phyloP scores from a whole-genome alignment of 2,888 invertebrate genomes.

The Nephrocerus scutellatus region DNA sequence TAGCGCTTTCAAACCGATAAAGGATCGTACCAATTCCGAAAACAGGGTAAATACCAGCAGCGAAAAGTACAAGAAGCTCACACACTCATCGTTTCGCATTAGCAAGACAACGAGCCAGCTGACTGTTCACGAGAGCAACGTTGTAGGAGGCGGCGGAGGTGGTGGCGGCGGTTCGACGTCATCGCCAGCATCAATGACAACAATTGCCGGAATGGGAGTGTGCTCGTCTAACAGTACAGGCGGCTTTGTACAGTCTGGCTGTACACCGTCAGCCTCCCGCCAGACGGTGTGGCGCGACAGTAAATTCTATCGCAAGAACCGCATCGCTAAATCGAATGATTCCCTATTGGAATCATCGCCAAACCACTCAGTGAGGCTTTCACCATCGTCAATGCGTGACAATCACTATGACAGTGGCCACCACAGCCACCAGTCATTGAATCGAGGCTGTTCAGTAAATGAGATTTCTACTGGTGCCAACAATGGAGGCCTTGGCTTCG shows the following conservation, averaged over 20 bases:
- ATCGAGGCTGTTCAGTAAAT: conserved; percentile 34
- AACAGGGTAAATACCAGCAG: conserved; percentile 44
- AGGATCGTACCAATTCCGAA: conserved; percentile 44
- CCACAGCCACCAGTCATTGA: conserved; percentile 32
- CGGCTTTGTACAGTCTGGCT: too few relatives aligned
- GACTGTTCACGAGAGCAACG: conserved; percentile 24
- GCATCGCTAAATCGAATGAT: conserved; percentile 47
- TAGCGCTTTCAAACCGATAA: conserved; percentile 45
- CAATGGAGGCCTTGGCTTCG: conserved; percentile 17
- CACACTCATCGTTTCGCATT: conserved; percentile 45
- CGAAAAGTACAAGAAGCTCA: conserved; percentile 46
- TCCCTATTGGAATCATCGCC: conserved; percentile 44
- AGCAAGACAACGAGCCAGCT: conserved; percentile 39
- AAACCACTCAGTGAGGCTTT: conserved; percentile 36
- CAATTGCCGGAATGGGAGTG: too few relatives aligned
- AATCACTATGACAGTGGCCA: conserved; percentile 40
- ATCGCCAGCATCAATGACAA: too few relatives aligned
- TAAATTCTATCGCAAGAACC: conserved; percentile 47
- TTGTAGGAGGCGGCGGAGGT: too few relatives aligned
- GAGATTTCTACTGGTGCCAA: conserved; percentile 27
- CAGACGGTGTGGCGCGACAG: conserved; percentile 47
- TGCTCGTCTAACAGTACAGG: too few relatives aligned
- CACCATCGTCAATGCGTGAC: conserved; percentile 39
- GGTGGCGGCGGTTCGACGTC: conserved; percentile 1
- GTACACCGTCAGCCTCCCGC: too few relatives aligned